These are phyloP conservation scores for Parnassius smintheus DNA, from an alignment of 2,888 invertebrate species.

Conservation along the genomic window DNA sequence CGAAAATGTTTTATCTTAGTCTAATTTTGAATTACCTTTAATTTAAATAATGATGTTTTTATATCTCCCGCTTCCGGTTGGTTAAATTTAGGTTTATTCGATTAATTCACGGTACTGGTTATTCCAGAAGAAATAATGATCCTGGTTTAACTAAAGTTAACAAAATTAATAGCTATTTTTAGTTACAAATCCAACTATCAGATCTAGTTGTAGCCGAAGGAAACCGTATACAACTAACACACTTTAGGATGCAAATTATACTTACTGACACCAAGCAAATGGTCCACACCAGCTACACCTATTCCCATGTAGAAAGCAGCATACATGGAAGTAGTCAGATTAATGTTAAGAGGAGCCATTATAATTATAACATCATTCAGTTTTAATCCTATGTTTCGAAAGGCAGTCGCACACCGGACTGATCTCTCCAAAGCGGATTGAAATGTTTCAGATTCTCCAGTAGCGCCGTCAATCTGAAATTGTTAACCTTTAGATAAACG, in stretches of 20 bases:
- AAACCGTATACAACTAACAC: too few species aligned
- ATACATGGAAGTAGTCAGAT: constrained; percentile 60
- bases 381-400: constrained; percentile 50
- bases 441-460: constrained; percentile 55
- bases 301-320: constrained; percentile 61
- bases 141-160: too few species aligned
- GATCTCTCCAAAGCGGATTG: constrained; percentile 47
- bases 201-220: too few species aligned
- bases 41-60: too few species aligned
- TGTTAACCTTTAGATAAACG: too few species aligned
- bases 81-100: too few species aligned
- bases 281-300: constrained; percentile 40
- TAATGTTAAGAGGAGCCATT: constrained; percentile 60
- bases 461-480: constrained; percentile 50
- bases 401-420: constrained; percentile 50
- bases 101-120: too few species aligned
- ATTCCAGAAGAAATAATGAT: too few species aligned
- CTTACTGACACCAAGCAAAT: constrained; percentile 43
- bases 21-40: too few species aligned
- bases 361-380: constrained; percentile 60
- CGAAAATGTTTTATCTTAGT: not conserved
- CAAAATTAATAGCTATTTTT: too few species aligned
- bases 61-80: too few species aligned
- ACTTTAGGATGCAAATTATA: constrained; percentile 21
- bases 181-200: too few species aligned